phyloP scores from a whole-genome alignment of 2,113 vertebrate species.

The Cottus gobio region DNA sequence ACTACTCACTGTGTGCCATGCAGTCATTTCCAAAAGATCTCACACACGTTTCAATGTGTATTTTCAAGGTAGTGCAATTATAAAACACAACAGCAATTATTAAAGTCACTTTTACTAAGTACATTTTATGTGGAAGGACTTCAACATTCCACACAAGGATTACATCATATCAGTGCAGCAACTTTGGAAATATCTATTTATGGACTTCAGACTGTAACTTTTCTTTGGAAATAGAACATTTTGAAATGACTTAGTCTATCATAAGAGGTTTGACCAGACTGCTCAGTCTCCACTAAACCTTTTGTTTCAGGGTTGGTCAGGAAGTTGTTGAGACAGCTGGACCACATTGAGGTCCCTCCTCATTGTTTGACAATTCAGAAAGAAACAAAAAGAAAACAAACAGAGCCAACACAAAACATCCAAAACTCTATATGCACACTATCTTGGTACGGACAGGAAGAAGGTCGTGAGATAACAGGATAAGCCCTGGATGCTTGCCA shows the following conservation, averaged over 20 bases:
- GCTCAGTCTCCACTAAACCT: conserved; percentile 48
- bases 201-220: neutral
- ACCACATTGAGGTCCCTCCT: conserved; percentile 43
- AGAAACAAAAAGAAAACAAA: conserved; percentile 56
- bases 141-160: neutral
- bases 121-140: neutral
- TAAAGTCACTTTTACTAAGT: neutral
- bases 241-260: neutral
- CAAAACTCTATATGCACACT: conserved; percentile 41
- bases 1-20: neutral
- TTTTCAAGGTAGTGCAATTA: neutral
- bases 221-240: neutral
- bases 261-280: conserved; percentile 4
- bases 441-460: conserved; percentile 59
- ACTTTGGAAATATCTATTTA: neutral
- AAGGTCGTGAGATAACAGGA: conserved; percentile 62
- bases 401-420: conserved; percentile 47
- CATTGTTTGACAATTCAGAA: conserved; percentile 71
- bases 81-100: neutral
- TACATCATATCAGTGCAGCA: neutral
- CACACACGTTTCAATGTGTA: neutral
- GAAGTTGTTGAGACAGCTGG: conserved; percentile 73
- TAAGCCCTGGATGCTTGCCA: conserved; percentile 52
- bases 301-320: conserved; percentile 49
- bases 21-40: neutral